phyloP scores from a whole-genome alignment of 2,888 invertebrate species.

The Thereva unica region DNA sequence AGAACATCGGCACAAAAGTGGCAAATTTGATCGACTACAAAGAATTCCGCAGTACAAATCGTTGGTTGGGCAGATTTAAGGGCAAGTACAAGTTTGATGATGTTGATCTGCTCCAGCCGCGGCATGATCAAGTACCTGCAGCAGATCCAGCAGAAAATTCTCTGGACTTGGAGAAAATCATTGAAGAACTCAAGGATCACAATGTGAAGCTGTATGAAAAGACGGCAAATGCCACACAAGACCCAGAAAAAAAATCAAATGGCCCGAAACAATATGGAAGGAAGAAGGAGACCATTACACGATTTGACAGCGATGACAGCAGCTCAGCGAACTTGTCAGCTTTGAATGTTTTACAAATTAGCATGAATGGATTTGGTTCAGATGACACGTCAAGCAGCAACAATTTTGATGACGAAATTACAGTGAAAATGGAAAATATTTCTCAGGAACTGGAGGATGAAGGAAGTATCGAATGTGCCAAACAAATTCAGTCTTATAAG shows the following conservation, averaged over 20 bases:
- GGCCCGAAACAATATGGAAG: background rate
- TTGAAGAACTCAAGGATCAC: conserved; percentile 27
- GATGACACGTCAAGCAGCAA: no score
- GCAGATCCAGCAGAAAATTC: conserved; percentile 11
- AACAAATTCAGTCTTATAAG: conserved; percentile 12
- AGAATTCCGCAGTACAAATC: conserved; percentile 10
- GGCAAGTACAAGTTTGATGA: conserved; percentile 24
- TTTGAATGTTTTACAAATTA: no score
- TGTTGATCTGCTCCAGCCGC: background rate
- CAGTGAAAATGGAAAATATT: background rate
- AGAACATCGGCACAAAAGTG: background rate
- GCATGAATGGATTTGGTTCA: no score
- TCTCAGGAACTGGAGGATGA: background rate
- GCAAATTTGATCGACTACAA: conserved; percentile 20
- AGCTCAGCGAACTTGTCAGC: no score
- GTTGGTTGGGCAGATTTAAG: conserved; percentile 36
- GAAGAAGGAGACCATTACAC: background rate
- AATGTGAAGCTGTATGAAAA: background rate
- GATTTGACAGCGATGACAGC: no score
- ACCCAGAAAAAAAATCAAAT: background rate
- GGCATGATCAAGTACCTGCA: background rate
- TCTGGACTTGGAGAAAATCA: conserved; percentile 35
- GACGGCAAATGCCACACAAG: background rate
- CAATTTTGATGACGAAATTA: background rate
- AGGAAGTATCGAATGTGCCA: background rate